Evolutionary conservation across 2,888 invertebrate species (phyloP).

Genomic region (Nemurella pictetii): DNA sequence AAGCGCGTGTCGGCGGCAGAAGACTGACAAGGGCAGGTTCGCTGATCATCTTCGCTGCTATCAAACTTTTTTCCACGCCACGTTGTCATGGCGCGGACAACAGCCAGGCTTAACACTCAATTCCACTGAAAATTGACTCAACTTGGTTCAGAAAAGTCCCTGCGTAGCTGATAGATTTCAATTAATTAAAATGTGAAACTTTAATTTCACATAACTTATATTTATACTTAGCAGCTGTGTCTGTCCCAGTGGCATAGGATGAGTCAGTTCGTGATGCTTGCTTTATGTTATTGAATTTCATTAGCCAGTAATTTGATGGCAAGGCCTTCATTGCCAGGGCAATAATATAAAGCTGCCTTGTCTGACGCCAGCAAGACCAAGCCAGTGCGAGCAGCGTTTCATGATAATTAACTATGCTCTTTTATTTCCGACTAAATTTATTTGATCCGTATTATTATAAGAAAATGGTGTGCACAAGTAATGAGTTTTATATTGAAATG

Average conservation of each 20-base stretch:
- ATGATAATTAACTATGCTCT: not conserved
- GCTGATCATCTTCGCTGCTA: not conserved
- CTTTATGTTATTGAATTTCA: conserved; percentile 45
- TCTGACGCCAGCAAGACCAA: not conserved
- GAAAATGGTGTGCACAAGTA: not conserved
- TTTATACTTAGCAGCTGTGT: conserved; percentile 38
- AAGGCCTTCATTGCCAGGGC: conserved; percentile 37
- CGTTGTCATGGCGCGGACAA: not conserved
- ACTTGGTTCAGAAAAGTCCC: not conserved
- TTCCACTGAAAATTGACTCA: not conserved
- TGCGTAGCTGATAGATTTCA: not conserved
- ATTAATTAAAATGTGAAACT: not conserved
- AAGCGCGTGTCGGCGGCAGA: not conserved
- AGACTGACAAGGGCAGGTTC: not conserved
- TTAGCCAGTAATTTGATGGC: conserved; percentile 44
- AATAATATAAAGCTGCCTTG: conserved; percentile 9
- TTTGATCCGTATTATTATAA: not conserved
- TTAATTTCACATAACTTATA: conserved; percentile 18
- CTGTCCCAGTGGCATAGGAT: conserved; percentile 18
- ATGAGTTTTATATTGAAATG: not conserved
- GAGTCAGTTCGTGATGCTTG: conserved; percentile 39
- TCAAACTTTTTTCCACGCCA: too few relatives aligned
- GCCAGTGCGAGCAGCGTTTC: not conserved
- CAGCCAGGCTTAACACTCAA: not conserved
- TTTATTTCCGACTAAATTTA: not conserved